Evolutionary conservation across 2,113 vertebrate genomes (phyloP).

Genomic region (Poecile atricapillus): DNA sequence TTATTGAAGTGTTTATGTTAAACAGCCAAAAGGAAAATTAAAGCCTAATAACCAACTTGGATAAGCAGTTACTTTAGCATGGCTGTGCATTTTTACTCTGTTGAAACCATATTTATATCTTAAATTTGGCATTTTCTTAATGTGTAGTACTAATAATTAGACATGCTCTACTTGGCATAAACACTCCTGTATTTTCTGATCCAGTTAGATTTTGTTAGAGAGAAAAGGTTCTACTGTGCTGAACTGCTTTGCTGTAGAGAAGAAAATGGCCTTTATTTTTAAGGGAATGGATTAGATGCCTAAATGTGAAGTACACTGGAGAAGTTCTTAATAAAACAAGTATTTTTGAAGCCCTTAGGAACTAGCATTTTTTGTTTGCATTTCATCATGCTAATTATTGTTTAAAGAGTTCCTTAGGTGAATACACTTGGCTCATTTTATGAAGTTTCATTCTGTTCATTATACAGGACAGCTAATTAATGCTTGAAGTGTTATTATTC

Average conservation of each 20-base stretch:
- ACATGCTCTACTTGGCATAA: neutral
- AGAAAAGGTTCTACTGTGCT: neutral
- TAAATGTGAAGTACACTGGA: neutral
- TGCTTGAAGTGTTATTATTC: constrained; percentile 38
- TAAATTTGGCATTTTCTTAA: neutral
- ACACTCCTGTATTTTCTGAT: neutral
- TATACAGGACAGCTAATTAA: constrained; percentile 69
- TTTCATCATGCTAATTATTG: constrained; percentile 61
- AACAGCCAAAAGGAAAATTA: neutral
- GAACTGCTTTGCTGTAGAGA: constrained; percentile 13
- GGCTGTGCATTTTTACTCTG: neutral
- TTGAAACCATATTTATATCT: neutral
- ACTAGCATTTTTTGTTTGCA: constrained; percentile 47
- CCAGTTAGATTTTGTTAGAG: neutral
- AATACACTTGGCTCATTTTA: constrained; percentile 52
- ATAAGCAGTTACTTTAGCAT: neutral
- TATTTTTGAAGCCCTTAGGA: constrained; percentile 51
- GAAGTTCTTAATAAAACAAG: constrained; percentile 40
- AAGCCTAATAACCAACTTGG: neutral
- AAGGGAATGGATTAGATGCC: constrained; percentile 24
- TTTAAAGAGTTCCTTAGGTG: constrained; percentile 57
- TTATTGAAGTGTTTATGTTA: neutral
- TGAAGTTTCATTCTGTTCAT: constrained; percentile 52
- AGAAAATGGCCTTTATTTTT: constrained; percentile 58
- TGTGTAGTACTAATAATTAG: neutral